Evolutionary conservation across 2,888 invertebrate species (phyloP).

Genomic region (Pardosa pseudoannulata): DNA sequence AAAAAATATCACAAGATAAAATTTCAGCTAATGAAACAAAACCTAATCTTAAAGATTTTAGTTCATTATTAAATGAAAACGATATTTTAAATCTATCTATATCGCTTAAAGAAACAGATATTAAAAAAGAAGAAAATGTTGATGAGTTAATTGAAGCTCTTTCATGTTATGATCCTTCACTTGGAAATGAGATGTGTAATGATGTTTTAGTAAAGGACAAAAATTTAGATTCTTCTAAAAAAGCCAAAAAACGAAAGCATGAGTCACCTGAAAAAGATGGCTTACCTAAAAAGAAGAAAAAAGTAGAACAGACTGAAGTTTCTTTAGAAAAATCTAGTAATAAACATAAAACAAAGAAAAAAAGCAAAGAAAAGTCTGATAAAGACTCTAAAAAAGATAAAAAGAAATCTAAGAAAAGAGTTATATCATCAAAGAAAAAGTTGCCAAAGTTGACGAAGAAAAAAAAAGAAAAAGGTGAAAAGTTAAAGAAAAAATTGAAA

Average conservation of each 20-base stretch:
- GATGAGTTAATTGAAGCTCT: not conserved
- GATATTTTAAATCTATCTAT: not conserved
- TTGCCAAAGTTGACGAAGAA: not conserved
- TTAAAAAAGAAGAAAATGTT: too few relatives aligned
- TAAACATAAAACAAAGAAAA: not conserved
- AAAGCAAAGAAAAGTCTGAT: not conserved
- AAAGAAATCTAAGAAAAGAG: not conserved
- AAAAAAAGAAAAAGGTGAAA: not conserved
- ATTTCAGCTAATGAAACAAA: too few relatives aligned
- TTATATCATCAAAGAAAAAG: not conserved
- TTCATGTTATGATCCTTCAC: too few relatives aligned
- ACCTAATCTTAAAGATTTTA: too few relatives aligned
- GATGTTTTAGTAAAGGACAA: not conserved
- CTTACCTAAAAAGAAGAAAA: not conserved
- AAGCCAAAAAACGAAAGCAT: not conserved
- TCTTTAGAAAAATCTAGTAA: not conserved
- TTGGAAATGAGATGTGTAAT: too few relatives aligned
- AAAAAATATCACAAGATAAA: too few relatives aligned
- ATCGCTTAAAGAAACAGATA: not conserved
- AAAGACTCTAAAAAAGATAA: not conserved
- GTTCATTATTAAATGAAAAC: too few relatives aligned
- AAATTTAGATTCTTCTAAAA: not conserved
- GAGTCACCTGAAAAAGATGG: not conserved
- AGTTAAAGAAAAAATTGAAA: not conserved
- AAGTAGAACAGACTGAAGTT: not conserved